Evolutionary conservation across 2,888 invertebrate genomes (phyloP).

Genomic region (Lithophane semibrunnea): DNA sequence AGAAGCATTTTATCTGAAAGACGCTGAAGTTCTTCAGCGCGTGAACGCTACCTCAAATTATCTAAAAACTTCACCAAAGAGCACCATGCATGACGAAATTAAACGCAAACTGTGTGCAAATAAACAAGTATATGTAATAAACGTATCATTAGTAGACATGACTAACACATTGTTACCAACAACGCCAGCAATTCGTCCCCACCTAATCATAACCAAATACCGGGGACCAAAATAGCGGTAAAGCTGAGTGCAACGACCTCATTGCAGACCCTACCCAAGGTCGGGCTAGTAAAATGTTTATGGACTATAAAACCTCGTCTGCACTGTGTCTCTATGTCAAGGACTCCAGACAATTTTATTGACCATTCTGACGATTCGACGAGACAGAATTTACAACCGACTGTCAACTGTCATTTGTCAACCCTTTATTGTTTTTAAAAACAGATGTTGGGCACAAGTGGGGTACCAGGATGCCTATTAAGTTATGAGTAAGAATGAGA

Average conservation of each 20-base stretch:
- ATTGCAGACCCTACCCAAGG: slow-evolving; percentile 89
- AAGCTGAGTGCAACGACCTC: slow-evolving; percentile 88
- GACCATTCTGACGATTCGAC: slow-evolving; percentile 81
- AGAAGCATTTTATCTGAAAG: slow-evolving; percentile 10
- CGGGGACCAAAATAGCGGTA: slow-evolving; percentile 78
- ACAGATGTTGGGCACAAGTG: slow-evolving; percentile 67
- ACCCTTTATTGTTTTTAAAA: slow-evolving; percentile 75
- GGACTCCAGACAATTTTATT: slow-evolving; percentile 89
- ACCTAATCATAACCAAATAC: slow-evolving; percentile 71
- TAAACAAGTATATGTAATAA: slow-evolving; percentile 11
- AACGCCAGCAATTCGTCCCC: slow-evolving; percentile 54
- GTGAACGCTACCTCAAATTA: not conserved
- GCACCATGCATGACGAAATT: slow-evolving; percentile 15
- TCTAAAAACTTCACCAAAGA: slow-evolving; percentile 2
- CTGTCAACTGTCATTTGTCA: slow-evolving; percentile 74
- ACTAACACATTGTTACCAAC: slow-evolving; percentile 29
- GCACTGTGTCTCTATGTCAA: slow-evolving; percentile 89
- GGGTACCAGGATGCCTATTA: slow-evolving; percentile 27
- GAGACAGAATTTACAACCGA: slow-evolving; percentile 77
- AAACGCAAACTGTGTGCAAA: slow-evolving; percentile 17
- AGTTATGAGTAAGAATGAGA: slow-evolving; percentile 34
- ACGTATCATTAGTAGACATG: slow-evolving; percentile 30
- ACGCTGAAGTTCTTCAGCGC: not conserved
- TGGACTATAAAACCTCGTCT: slow-evolving; percentile 89
- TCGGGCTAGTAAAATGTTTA: slow-evolving; percentile 90